phyloP scores from a whole-genome alignment of 2,113 vertebrate species.

The Alouatta palliata region DNA sequence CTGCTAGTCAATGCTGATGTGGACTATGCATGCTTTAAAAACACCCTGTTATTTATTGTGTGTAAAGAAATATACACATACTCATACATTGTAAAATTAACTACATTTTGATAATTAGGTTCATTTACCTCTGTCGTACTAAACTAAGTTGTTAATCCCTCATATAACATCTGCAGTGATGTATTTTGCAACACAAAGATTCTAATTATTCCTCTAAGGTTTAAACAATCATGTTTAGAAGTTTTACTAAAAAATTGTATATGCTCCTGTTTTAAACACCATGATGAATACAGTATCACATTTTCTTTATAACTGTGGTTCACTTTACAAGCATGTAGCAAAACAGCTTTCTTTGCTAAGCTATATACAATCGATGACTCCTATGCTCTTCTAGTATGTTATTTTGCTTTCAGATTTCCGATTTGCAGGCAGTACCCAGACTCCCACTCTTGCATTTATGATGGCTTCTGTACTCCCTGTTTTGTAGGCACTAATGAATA shows the following conservation, averaged over 20 bases:
- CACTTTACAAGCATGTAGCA: background rate
- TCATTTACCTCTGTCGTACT: background rate
- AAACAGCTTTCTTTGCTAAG: background rate
- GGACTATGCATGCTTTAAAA: background rate
- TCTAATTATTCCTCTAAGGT: conserved; percentile 28
- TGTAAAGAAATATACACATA: background rate
- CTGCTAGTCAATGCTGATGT: background rate
- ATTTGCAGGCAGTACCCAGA: background rate
- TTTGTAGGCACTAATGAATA: background rate
- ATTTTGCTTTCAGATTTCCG: background rate
- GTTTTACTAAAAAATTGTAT: background rate
- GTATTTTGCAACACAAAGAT: background rate
- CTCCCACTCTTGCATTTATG: conserved; percentile 1
- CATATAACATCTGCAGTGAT: background rate
- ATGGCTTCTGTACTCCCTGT: background rate
- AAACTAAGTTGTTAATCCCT: conserved; percentile 6
- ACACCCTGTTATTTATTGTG: background rate
- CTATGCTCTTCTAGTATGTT: background rate
- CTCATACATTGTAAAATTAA: background rate
- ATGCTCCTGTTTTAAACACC: background rate
- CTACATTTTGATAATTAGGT: background rate
- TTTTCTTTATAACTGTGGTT: background rate
- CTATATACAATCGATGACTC: background rate
- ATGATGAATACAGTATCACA: background rate
- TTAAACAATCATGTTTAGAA: background rate